Percentiles rank a stretch among this genome's conserved stretches.
Evolutionary conservation across 2,113 vertebrate genomes (phyloP).

Genomic region (Glareola pratincola): DNA sequence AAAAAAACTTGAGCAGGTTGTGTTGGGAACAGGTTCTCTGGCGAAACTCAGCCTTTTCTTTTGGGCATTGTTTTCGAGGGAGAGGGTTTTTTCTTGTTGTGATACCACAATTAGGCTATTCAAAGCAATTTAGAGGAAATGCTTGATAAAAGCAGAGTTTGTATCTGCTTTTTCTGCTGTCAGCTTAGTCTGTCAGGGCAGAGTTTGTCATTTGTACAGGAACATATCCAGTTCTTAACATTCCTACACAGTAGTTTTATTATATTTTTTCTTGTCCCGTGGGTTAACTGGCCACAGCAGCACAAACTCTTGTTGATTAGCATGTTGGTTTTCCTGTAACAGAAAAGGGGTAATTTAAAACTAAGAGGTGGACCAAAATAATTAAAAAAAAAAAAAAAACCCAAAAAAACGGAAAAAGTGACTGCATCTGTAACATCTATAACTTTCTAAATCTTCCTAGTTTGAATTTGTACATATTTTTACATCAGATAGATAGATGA

Average conservation of each 20-base stretch:
- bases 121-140: background rate
- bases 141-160: conserved; percentile 12
- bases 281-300: background rate
- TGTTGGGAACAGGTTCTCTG: conserved; percentile 34
- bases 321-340: background rate
- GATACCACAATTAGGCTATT: background rate
- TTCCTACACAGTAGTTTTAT: conserved; percentile 14
- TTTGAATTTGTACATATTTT: background rate
- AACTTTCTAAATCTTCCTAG: background rate
- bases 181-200: background rate
- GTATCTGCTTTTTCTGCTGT: background rate
- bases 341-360: background rate
- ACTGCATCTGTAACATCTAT: background rate
- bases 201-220: conserved; percentile 14
- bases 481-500: background rate
- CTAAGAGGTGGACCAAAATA: conserved; percentile 59
- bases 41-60: background rate
- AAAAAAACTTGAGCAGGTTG: background rate
- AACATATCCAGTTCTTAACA: conserved; percentile 26
- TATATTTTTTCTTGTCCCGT: background rate
- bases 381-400: background rate
- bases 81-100: background rate
- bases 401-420: background rate
- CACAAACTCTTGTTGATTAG: background rate
- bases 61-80: conserved; percentile 37